Evolutionary conservation across 1,140 invertebrate genomes (phyloP).

Genomic region (Lordiphosa clarofinis): DNA sequence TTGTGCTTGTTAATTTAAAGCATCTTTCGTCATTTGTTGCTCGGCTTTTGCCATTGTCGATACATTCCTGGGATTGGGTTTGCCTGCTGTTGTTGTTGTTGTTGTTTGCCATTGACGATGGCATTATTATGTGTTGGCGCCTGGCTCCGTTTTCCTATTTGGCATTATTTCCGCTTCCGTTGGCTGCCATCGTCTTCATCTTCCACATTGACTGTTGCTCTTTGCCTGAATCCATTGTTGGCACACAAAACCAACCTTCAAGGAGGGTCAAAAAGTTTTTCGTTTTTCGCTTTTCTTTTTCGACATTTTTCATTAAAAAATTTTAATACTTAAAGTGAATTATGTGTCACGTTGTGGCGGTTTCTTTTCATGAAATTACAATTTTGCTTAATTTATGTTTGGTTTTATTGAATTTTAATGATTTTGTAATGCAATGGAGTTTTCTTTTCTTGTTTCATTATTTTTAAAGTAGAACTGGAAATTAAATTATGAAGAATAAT

Average conservation of each 20-base stretch:
- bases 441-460: conserved; percentile 47
- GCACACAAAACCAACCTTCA: neutral
- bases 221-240: conserved; percentile 32
- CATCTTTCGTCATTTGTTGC: conserved; percentile 75
- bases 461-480: conserved; percentile 20
- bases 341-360: conserved; percentile 50
- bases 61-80: conserved; percentile 32
- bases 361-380: conserved; percentile 60
- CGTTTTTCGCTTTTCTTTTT: conserved; percentile 46
- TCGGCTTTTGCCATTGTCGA: conserved; percentile 44
- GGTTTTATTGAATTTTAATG: conserved; percentile 71
- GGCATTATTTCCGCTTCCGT: conserved; percentile 73
- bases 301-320: conserved; percentile 48
- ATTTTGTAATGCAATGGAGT: conserved; percentile 48
- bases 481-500: conserved; percentile 15
- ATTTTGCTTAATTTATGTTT: conserved; percentile 61
- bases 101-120: conserved; percentile 45
- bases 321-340: conserved; percentile 57
- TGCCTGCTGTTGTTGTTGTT: neutral
- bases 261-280: conserved; percentile 42
- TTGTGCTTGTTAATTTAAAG: conserved; percentile 71
- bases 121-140: conserved; percentile 74
- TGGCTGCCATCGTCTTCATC: conserved; percentile 19
- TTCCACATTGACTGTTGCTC: neutral
- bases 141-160: conserved; percentile 45